Evolutionary conservation across 2,797 vertebrate species (phyloP), one percentile per base, ranked within the genome.

Genomic region (Clamator glandarius): DNA sequence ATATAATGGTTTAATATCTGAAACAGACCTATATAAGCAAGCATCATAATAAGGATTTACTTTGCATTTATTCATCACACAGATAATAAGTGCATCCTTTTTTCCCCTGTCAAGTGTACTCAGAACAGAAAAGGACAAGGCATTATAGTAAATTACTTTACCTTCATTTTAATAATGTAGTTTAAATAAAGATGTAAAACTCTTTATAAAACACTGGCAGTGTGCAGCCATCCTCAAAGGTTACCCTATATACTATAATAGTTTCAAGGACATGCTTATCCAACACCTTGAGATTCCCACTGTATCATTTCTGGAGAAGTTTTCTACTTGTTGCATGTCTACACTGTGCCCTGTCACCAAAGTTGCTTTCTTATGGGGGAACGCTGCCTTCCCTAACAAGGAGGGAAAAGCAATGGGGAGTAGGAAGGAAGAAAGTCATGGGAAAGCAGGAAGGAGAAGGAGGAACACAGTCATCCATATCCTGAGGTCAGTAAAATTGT

Each of bases 1-100:
- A 93, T 95, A 92, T 92, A 97, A 90, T 79, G 89, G 62, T 92
- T 96, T 96, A 94, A 95, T 96, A 95, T 91, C 83, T 91, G 93
- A 93, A 78, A 62, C 26, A 84, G 67, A 76, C 51, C 79, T 92
- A 92, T 84, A 93, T 52, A 93, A 92, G 55, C 21, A 74, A 94
- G 42, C 46, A 84, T 96, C 85, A 92, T 96, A 96, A 96, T 54
- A 94, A 97, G 63, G 93, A 96, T 96, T 96, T 97, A 91, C 89
- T 96, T 97, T 95, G 29, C 69, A 87, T 96, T 93, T 95, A 94
- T 85, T 96, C 93, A 95, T 96, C 76, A 89, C 62, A 87, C 24
- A 93, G 41, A 79, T 94, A 96, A 86, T 95, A 93, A 90, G 39
- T 64, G 31, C 93, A 87, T 93, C 70, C 61, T 92, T 87, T 87